phyloP scores from a whole-genome alignment of 2,113 vertebrate species.

The Eolophus roseicapilla region DNA sequence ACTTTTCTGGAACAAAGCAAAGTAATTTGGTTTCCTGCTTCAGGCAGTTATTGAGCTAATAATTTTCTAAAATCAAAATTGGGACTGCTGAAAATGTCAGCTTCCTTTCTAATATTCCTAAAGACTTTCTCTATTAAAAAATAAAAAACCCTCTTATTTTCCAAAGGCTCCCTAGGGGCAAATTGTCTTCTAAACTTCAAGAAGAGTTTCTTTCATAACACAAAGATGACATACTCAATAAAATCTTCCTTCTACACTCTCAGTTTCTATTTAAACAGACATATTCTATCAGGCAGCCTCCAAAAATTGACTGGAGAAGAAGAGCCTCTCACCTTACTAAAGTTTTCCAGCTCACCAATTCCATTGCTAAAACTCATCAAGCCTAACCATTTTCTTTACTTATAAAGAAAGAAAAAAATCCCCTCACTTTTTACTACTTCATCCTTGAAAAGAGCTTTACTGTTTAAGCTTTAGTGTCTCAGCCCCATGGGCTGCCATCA shows the following conservation, averaged over 20 bases:
- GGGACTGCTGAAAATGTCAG: not conserved
- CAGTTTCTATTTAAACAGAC: slow-evolving; percentile 2
- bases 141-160: not conserved
- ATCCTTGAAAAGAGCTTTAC: slow-evolving; percentile 49
- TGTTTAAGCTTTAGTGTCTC: slow-evolving; percentile 36
- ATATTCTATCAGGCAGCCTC: not conserved
- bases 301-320: not conserved
- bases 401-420: slow-evolving; percentile 20
- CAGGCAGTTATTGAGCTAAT: not conserved
- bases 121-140: slow-evolving; percentile 4
- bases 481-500: slow-evolving; percentile 33
- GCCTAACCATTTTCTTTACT: slow-evolving; percentile 21
- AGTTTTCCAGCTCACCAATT: slow-evolving; percentile 47
- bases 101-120: not conserved
- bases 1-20: not conserved
- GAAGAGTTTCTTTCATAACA: not conserved
- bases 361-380: slow-evolving; percentile 35
- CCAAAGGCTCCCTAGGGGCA: not conserved
- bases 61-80: slow-evolving; percentile 39
- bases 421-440: slow-evolving; percentile 28
- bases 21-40: not conserved
- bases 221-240: slow-evolving; percentile 17
- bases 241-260: not conserved
- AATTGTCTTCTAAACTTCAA: slow-evolving; percentile 26
- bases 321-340: not conserved